These are phyloP conservation scores for Hippopotamyrus pictus DNA, from an alignment of 2,797 vertebrate species.

Conservation along the genomic window DNA sequence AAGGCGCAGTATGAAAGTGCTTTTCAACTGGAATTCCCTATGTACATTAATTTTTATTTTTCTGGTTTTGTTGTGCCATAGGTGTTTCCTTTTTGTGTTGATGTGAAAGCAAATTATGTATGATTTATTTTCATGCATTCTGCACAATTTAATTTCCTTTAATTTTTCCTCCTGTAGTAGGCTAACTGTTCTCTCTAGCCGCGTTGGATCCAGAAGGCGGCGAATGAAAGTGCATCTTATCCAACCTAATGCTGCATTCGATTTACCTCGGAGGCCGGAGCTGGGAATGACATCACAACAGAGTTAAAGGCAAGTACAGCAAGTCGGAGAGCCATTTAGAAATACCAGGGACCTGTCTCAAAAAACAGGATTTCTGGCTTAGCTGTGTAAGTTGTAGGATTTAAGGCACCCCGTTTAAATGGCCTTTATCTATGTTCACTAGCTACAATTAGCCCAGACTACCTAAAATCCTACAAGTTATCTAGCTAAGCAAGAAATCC, in stretches of 20 bases:
- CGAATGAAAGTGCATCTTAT: neutral
- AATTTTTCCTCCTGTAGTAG: neutral
- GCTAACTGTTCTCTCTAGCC: neutral
- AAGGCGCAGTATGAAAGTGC: neutral
- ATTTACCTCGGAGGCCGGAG: neutral
- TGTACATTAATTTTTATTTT: neutral
- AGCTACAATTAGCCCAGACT: neutral
- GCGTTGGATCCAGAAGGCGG: neutral
- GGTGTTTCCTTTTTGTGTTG: neutral
- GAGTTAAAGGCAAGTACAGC: neutral
- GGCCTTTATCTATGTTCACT: neutral
- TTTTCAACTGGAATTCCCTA: neutral
- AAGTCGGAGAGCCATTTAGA: neutral
- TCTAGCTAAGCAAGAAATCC: neutral
- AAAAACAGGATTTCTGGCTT: neutral
- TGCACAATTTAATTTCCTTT: neutral
- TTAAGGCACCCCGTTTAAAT: neutral
- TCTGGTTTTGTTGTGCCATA: neutral
- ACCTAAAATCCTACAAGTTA: neutral
- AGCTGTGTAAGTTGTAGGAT: neutral
- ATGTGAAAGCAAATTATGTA: neutral
- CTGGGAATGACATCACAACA: neutral
- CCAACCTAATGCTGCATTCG: neutral
- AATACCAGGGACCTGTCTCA: neutral
- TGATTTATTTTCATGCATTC: neutral